Evolutionary conservation across 2,113 vertebrate genomes (phyloP).

Genomic region (Urocynchramus pylzowi): DNA sequence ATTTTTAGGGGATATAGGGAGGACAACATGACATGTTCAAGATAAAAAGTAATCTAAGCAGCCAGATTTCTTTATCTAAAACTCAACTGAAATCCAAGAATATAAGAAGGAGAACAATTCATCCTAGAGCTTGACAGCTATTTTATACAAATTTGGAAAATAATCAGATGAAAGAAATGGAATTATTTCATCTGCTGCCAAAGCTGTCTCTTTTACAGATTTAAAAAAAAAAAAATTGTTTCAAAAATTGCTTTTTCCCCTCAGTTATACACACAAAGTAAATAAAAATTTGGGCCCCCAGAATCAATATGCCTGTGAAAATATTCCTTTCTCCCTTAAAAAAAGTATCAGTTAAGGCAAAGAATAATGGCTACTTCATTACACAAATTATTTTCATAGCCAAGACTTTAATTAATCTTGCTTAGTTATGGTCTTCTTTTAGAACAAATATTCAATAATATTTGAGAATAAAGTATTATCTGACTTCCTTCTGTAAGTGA

Average conservation of each 20-base stretch:
- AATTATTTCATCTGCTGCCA: background rate
- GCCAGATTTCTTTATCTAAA: slow-evolving; percentile 15
- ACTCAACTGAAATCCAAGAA: background rate
- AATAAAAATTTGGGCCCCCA: background rate
- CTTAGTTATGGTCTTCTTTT: background rate
- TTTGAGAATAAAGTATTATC: background rate
- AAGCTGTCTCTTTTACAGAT: background rate
- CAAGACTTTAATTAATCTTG: background rate
- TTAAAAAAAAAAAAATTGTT: background rate
- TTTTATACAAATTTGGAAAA: slow-evolving; percentile 26
- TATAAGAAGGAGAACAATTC: background rate
- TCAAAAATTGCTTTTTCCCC: background rate
- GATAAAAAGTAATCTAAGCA: slow-evolving; percentile 30
- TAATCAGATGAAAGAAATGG: background rate
- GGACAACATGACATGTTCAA: background rate
- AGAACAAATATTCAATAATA: background rate
- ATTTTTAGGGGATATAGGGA: background rate
- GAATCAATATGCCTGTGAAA: background rate
- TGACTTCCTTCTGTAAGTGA: background rate
- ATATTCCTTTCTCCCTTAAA: background rate
- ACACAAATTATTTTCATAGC: background rate
- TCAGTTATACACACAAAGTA: background rate
- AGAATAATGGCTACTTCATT: background rate
- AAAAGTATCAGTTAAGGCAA: background rate
- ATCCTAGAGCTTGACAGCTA: background rate